These are phyloP conservation scores for Microctenopoma stevenorrisi DNA, from an alignment of 2,797 vertebrate species.

Conservation along the genomic window DNA sequence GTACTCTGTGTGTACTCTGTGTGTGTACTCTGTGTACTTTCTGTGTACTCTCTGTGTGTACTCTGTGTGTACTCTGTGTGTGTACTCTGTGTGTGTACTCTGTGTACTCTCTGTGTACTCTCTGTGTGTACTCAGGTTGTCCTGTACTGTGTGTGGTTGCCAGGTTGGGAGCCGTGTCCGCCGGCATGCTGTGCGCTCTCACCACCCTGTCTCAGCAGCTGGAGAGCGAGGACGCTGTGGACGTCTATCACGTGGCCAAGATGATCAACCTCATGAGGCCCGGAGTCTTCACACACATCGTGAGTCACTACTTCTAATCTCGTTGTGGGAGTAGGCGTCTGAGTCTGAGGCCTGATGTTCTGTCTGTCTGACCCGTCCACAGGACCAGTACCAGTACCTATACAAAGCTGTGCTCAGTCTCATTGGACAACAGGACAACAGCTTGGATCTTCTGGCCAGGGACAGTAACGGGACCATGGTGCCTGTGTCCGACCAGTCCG, in stretches of 20 bases:
- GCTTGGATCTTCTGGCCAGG: slow-evolving; percentile 84
- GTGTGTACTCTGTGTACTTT: too few species aligned
- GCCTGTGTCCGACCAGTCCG: slow-evolving; percentile 86
- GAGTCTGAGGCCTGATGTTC: too few species aligned
- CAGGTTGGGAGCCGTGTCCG: slow-evolving; percentile 94
- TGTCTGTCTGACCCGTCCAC: slow-evolving; percentile 25
- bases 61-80: too few species aligned
- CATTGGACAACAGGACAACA: slow-evolving; percentile 91
- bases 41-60: too few species aligned
- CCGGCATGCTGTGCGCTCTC: slow-evolving; percentile 93
- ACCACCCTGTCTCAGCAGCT: slow-evolving; percentile 94
- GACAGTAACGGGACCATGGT: slow-evolving; percentile 90
- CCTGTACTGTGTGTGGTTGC: neutral
- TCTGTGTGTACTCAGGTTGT: too few species aligned
- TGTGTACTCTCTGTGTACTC: too few species aligned
- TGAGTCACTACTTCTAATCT: slow-evolving; percentile 78
- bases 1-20: too few species aligned
- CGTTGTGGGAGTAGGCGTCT: too few species aligned
- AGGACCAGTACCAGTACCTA: slow-evolving; percentile 96
- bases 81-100: too few species aligned
- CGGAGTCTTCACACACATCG: slow-evolving; percentile 96
- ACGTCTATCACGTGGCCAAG: slow-evolving; percentile 97
- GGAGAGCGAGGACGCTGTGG: slow-evolving; percentile 91
- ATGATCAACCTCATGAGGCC: slow-evolving; percentile 99
- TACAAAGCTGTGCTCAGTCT: slow-evolving; percentile 96